A percentile compares a stretch with the other conserved stretches of the same genome.
Conservation (phyloP, 2,888 invertebrate genomes). For the Melanostoma scalare region DNA sequence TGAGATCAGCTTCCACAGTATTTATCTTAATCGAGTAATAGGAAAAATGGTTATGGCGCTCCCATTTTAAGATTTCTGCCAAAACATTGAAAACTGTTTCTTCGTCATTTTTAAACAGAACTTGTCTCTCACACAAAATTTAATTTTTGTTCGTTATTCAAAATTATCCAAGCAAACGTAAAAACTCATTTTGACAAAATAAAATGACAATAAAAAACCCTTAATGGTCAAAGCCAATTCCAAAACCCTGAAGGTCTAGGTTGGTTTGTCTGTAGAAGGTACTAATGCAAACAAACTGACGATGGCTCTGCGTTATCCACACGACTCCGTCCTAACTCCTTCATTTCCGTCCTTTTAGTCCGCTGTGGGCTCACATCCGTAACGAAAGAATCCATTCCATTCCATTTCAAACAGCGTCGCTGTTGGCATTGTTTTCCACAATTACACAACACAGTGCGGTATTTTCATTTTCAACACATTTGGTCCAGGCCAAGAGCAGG, state of each 20-base stretch:
- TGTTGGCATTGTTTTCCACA: conserved; percentile 72
- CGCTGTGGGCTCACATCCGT: conserved; percentile 27
- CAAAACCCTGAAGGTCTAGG: conserved; percentile 57
- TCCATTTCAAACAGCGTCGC: conserved; percentile 63
- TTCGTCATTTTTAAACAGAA: too few species aligned
- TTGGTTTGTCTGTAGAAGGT: conserved; percentile 40
- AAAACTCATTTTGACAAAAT: background rate
- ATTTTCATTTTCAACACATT: conserved; percentile 66
- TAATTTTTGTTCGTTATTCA: conserved; percentile 50
- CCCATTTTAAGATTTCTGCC: too few species aligned
- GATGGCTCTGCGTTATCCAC: conserved; percentile 19
- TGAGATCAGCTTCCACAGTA: too few species aligned
- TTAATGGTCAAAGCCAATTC: conserved; percentile 59
- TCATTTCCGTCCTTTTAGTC: conserved; percentile 28
- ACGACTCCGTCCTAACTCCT: conserved; percentile 26
- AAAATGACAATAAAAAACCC: conserved; percentile 20
- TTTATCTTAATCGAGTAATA: too few species aligned
- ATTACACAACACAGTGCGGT: conserved; percentile 70
- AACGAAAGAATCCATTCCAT: conserved; percentile 67
- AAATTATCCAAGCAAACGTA: conserved; percentile 55
- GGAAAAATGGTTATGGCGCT: too few species aligned
- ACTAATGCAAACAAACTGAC: conserved; percentile 16
- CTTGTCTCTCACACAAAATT: too few species aligned
- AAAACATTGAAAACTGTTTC: too few species aligned
- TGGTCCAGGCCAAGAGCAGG: background rate